These are phyloP conservation scores for Ophthalmotilapia sp. DNA, from an alignment of 2,113 vertebrate genomes.

Conservation along the genomic window DNA sequence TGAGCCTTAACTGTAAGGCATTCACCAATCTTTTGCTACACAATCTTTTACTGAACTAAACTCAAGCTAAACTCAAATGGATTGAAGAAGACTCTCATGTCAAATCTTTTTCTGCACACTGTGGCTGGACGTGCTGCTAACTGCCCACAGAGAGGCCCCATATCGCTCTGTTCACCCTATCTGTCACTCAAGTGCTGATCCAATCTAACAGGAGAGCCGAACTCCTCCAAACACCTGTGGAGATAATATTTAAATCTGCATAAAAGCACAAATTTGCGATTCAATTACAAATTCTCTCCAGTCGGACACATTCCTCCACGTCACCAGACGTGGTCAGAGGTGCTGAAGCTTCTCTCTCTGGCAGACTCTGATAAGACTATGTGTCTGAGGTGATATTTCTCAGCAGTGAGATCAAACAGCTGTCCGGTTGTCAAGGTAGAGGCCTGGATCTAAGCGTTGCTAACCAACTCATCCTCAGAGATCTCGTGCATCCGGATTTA, in stretches of 20 bases:
- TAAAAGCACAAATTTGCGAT: conserved; percentile 6
- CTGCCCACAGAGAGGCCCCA: background rate
- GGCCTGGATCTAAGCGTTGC: conserved; percentile 24
- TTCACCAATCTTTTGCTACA: background rate
- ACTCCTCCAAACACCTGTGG: background rate
- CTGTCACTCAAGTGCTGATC: background rate
- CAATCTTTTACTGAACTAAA: background rate
- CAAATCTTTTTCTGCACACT: background rate
- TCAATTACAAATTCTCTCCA: background rate
- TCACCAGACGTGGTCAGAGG: background rate
- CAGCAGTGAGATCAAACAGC: conserved; percentile 33
- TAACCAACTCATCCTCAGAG: conserved; percentile 12
- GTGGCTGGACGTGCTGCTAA: background rate
- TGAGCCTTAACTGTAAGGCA: background rate
- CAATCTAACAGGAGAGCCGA: conserved; percentile 6
- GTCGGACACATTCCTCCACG: background rate
- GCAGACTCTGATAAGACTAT: conserved; percentile 22
- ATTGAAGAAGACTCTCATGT: background rate
- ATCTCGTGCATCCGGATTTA: background rate
- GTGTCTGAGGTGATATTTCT: conserved; percentile 13
- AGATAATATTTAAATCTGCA: conserved; percentile 10
- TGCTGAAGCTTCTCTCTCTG: conserved; percentile 2
- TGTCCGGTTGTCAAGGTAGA: conserved; percentile 7
- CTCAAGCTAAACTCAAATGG: background rate
- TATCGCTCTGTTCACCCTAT: background rate